Base-by-base conservation (phyloP, 2,113 vertebrate genomes). In the Leptobrachium ailaonicum region DNA sequence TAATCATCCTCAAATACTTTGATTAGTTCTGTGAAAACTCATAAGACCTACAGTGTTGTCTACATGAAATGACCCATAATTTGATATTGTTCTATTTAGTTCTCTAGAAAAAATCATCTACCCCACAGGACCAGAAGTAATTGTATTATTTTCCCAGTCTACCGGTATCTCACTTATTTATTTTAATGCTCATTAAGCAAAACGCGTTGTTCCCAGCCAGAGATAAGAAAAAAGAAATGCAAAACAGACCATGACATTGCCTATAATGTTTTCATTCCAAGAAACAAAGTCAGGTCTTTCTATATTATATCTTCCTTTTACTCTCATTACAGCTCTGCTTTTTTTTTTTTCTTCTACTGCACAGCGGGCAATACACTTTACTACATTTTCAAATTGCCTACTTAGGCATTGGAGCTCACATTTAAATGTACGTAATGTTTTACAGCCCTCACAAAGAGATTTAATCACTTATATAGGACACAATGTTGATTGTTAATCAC, bases 381-480 rank as follows among this genome's bases (percentile, higher is more conserved):
- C 60, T 62, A 14, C 60, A 13, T 62, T n/a, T 62, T 9, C 60
- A 62, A 62, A 62, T 62, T 62, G n/a, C 60, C 60, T 62, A 62
- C n/a, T 62, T 62, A 14, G 14, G 13, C 13, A 62, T 62, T 62
- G 60, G 60, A 62, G n/a, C 60, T 62, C 13, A 9, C 14, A 62
- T 62, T 62, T 62, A 62, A 62, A 62, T 62, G 60, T 62, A n/a
- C 10, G n/a, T 14, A n/a, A 62, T 10, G 60, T 62, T 62, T 62
- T 62, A 62, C n/a, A 62, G 13, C 60, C 14, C 13, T 13, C 60
- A 62, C n/a, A 14, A 62, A n/a, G 11, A 62, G 13, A 62, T 4
- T 62, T 62, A 62, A 62, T 12, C 60, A 12, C 60, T 62, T 62
- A 14, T 13, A 62, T 10, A 14, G 2, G 60, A 62, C 60, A 62